Conservation (phyloP, 2,113 vertebrate species). For the cattle (Bos taurus) region ARS-UCD2.0 NC_037340.1:51491001-51491500, state of each 20-base stretch:
- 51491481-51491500: neutral
- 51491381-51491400: neutral
- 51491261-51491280: conserved; percentile 24
- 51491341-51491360: conserved; percentile 63
- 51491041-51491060: neutral
- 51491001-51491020: neutral
- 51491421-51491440: neutral
- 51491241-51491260: neutral
- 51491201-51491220: conserved; percentile 79
- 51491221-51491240: conserved; percentile 72
- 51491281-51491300: conserved; percentile 71
- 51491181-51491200: conserved; percentile 54
- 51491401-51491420: too few relatives aligned
- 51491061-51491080: fast-evolving
- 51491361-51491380: conserved; percentile 69
- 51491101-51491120: conserved; percentile 65
- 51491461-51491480: neutral
- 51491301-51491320: conserved; percentile 72
- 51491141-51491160: conserved; percentile 69
- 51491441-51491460: neutral
- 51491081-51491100: neutral
- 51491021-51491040: neutral
- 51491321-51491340: conserved; percentile 64
- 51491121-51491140: conserved; percentile 39
- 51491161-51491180: conserved; percentile 72